Conservation (phyloP, 2,797 vertebrate genomes). For the Acridotheres tristis region DNA sequence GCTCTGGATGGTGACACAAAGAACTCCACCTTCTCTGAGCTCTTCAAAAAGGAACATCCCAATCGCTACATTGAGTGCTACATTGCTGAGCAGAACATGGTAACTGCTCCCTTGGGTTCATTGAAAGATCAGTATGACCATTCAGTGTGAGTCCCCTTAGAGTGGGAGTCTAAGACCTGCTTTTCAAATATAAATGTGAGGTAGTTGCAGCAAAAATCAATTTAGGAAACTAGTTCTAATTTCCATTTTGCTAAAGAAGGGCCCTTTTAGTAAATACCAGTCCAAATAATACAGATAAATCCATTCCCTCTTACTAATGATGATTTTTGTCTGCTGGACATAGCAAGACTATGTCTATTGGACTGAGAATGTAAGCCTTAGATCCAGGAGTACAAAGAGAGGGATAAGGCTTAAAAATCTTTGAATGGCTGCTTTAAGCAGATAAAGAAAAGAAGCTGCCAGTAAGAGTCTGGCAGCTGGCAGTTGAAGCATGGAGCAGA, state of each 20-base stretch:
- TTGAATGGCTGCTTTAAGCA: background rate
- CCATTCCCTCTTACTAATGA: background rate
- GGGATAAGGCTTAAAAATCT: background rate
- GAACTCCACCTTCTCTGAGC: slow-evolving; percentile 92
- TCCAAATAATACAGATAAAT: background rate
- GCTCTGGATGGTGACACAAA: slow-evolving; percentile 94
- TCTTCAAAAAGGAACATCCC: slow-evolving; percentile 94
- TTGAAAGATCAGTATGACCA: background rate
- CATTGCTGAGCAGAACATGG: slow-evolving; percentile 98
- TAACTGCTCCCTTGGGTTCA: slow-evolving; percentile 40
- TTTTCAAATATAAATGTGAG: background rate
- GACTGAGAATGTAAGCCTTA: background rate
- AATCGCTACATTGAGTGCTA: slow-evolving; percentile 93
- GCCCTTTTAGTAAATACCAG: background rate
- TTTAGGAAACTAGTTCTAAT: background rate
- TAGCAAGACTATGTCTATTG: background rate
- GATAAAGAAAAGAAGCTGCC: background rate
- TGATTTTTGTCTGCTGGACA: background rate
- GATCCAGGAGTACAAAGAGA: background rate
- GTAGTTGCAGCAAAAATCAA: background rate
- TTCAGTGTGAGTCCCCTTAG: background rate
- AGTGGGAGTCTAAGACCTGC: background rate
- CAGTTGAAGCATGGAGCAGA: background rate
- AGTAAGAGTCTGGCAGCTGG: background rate
- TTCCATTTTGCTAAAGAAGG: background rate